Evolutionary conservation across 2,113 vertebrate species (phyloP), one percentile per base, ranked within the genome.

Genomic region (Triplophysa siluroides): DNA sequence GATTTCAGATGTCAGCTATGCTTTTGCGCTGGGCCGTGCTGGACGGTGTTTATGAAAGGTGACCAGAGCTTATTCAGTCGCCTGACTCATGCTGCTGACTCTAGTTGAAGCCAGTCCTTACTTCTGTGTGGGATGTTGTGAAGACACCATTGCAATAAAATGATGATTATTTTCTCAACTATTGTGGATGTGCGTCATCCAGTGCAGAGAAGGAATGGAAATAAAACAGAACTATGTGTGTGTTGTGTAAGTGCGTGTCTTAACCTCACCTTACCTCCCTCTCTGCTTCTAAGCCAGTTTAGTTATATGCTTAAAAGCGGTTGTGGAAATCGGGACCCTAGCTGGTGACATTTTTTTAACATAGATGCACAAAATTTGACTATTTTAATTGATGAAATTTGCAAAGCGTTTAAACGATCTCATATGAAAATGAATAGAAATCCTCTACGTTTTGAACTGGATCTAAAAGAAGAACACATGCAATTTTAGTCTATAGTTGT

Each of bases 181-280:
- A 67, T 90, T 86, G 86, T 67, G 80, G 82, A 88, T 56, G 79
- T 90, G 89, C 87, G 84, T 90, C 90, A 92, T 79, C 81, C 79
- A 79, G 78, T 79, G 84, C 83, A 74, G 43, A 67, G 81, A 80
- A 69, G 43, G 45, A 52, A 75, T 87, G 86, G 85, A 92, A 86
- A 88, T 79, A 87, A 88, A 90, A 73, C 84, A 89, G 77, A 81
- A 66, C 4, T 63, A 43, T 71, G 54, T 67, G 58, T 75, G 64
- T 68, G 18, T 60, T 14, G 38, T 19, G 21, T 19, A 41, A 69
- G 10, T 13, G 50, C 23, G 52, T 19, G 6, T 2, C n/a, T 18
- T 56, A 8, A 19, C 47, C 58, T 61, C 24, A 62, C 24, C 61
- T 62, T 26, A 26, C 8, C 41, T 68, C 21, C 10, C 21, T 68